Evolutionary conservation across 1,140 invertebrate species (phyloP), one percentile per base, ranked within the genome.

Genomic region (Hylaeus anthracinus): DNA sequence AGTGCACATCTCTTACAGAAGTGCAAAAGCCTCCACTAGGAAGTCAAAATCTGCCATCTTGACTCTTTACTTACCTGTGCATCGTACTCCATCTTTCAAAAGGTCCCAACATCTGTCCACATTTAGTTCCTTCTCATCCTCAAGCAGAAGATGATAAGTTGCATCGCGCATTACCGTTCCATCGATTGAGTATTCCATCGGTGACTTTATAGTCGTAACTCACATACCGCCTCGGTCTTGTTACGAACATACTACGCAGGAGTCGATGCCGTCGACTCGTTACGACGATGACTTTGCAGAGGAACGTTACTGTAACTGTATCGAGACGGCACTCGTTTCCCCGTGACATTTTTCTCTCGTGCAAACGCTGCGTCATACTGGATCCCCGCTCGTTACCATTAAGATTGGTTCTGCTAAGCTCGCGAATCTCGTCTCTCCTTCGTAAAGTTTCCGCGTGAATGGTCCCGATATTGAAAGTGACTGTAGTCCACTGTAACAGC

Each of bases 271-370:
- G 74, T 74, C 69, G 71, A 58, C 72, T 79, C 70, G 76, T 84
- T 85, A 80, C 26, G 65, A 83, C 55, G 82, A 85, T 85, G 83
- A 85, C 69, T 83, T n/a, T 53, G 71, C 76, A 14, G 55, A 41
- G 5, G 43, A 48, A 70, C n/a, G 70, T 79, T 81, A 58, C 53
- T n/a, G 75, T 83, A 79, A 83, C 73, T 82, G 67, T 79, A 79
- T 79, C 74, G 66, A 82, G 53, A 37, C 83, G 58, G 83, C 81
- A 60, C 41, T 65, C 81, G 74, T 79, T 83, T 72, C 53, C 56
- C 81, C 14, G 45, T 37, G 48, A 53, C 37, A 84, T 41, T 81
- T 78, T 72, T 75, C 65, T n/a, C 3, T 12, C 1, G 51, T 12
- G 61, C 15, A 37, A 63, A 56, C 56, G 83, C 83, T 73, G 9